Evolutionary conservation across 2,113 vertebrate genomes (phyloP).

Genomic region (Hiodon alosoides): DNA sequence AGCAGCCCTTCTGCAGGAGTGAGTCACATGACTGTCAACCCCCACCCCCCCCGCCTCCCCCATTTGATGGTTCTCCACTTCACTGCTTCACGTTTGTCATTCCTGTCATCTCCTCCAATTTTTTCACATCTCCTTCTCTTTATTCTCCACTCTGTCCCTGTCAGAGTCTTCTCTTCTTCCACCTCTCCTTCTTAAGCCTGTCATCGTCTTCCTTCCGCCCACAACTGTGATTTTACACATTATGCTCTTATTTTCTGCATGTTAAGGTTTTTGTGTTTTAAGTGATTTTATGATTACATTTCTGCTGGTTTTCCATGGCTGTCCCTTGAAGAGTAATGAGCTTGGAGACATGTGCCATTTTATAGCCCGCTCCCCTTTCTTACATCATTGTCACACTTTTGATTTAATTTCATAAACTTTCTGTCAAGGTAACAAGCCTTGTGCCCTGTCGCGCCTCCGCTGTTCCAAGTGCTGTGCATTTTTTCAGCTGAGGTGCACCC

Average conservation of each 20-base stretch:
- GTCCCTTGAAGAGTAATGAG: constrained; percentile 15
- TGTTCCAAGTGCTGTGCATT: too few species aligned
- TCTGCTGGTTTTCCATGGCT: constrained; percentile 19
- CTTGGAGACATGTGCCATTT: constrained; percentile 17
- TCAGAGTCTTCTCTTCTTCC: constrained; percentile 39
- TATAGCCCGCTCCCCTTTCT: constrained; percentile 23
- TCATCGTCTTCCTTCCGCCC: too few species aligned
- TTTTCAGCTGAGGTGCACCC: too few species aligned
- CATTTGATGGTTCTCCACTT: background rate
- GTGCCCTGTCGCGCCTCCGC: too few species aligned
- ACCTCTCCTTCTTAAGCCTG: constrained; percentile 29
- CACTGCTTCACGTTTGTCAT: too few species aligned
- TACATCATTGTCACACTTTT: constrained; percentile 23
- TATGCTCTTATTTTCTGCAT: constrained; percentile 26
- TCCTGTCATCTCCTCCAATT: constrained; percentile 32
- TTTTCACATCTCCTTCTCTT: constrained; percentile 32
- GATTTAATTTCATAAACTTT: constrained; percentile 20
- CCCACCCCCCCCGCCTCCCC: background rate
- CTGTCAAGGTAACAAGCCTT: background rate
- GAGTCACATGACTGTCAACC: constrained; percentile 18
- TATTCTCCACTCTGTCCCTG: too few species aligned
- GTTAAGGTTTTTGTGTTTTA: constrained; percentile 29
- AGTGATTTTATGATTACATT: constrained; percentile 35
- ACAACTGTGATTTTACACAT: constrained; percentile 26
- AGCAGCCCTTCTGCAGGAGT: constrained; percentile 69